Base-by-base conservation (phyloP, 2,888 invertebrate genomes). In the Andrena marginata region DNA sequence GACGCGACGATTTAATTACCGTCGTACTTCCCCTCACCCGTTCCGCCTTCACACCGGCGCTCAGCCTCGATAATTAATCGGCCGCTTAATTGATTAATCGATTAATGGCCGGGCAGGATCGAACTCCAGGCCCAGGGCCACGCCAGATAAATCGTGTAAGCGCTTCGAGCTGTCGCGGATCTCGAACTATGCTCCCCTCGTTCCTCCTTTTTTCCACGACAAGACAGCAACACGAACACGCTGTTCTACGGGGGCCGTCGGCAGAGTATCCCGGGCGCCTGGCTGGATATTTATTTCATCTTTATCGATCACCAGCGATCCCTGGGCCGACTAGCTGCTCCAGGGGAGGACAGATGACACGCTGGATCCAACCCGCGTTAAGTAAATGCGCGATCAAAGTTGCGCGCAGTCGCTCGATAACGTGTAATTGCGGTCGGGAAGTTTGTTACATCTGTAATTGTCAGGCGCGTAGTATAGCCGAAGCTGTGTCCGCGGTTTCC, bases 1-100 rank as follows among this genome's bases (percentile, higher is more conserved):
- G 86, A 90, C 90, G 87, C 89, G 89, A 89, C 89, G 87, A 91
- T 91, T 91, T 91, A 91, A 91, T 91, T 91, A 91, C 85, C 88
- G 64, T 54, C 76, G 80, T 7, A 2, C 84, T 60, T 74, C 73
- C 63, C 77, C 76, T 68, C 71, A 26, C 13, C 59, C 70, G 69
- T 72, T 59, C 64, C 79, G 29, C 68, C 77, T 79, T 81, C 80
- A 75, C 82, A 77, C 82, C 80, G 76, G 49, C 77, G 81, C 82
- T 72, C 72, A 68, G 73, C 60, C 78, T 86, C 88, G 88, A 88
- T 90, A 90, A 90, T 90, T 89, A 91, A 91, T 91, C 89, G 90
- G 77, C 80, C 85, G 87, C 86, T 88, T 90, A 91, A 90, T 91
- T 90, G 90, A 90, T 90, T 91, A 88, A 90, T 89, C 90, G 89